These are phyloP conservation scores for Hybognathus amarus DNA, from an alignment of 2,797 vertebrate genomes.

Conservation along the genomic window DNA sequence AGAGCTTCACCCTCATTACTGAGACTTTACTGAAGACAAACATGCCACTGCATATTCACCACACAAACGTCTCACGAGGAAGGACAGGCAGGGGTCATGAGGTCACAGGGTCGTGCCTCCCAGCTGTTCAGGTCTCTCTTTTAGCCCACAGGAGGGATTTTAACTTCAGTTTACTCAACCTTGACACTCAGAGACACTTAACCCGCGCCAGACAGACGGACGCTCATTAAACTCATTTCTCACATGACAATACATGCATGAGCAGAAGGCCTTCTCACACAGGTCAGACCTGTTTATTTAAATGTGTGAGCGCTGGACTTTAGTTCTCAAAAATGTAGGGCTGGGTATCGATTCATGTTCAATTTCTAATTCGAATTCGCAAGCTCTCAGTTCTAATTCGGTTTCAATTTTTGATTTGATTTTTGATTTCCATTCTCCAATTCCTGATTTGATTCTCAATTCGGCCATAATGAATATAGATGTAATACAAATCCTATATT, in stretches of 20 bases:
- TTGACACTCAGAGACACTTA: conserved; percentile 57
- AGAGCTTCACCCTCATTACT: conserved; percentile 53
- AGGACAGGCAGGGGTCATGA: conserved; percentile 21
- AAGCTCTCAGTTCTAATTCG: too few relatives aligned
- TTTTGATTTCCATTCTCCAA: too few relatives aligned
- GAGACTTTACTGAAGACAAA: not conserved
- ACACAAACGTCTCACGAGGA: conserved; percentile 39
- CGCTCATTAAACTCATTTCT: conserved; percentile 39
- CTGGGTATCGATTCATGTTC: too few relatives aligned
- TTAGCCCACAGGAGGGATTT: conserved; percentile 37
- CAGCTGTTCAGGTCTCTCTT: conserved; percentile 48
- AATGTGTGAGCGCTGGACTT: not conserved
- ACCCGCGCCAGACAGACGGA: conserved; percentile 44
- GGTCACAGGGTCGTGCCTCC: conserved; percentile 47
- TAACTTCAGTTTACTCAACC: conserved; percentile 62
- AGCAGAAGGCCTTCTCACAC: not conserved
- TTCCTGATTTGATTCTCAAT: too few relatives aligned
- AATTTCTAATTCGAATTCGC: too few relatives aligned
- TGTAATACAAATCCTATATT: too few relatives aligned
- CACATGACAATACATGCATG: not conserved
- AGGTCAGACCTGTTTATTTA: not conserved
- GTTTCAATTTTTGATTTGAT: too few relatives aligned
- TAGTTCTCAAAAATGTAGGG: too few relatives aligned
- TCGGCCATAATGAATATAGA: too few relatives aligned
- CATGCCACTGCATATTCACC: conserved; percentile 3